Conservation (phyloP, 2,113 vertebrate genomes). For the Boleophthalmus pectinirostris region DNA sequence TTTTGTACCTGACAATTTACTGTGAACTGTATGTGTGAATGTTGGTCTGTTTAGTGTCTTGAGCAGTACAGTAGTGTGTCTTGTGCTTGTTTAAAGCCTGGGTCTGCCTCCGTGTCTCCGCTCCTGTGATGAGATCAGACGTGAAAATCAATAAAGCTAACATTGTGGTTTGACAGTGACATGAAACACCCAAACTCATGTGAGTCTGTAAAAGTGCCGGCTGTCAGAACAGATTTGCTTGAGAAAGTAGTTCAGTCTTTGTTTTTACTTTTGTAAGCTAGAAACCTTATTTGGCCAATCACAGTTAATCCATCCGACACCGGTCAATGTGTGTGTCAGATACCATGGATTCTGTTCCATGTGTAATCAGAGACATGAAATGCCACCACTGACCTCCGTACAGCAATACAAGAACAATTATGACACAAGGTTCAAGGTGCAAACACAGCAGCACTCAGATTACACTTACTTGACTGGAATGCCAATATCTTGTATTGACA, state of each 20-base stretch:
- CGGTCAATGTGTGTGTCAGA: slow-evolving; percentile 27
- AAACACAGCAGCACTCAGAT: background rate
- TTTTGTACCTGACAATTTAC: no score
- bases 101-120: slow-evolving; percentile 25
- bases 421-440: slow-evolving; percentile 13
- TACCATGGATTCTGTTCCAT: slow-evolving; percentile 33
- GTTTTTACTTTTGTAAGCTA: slow-evolving; percentile 16
- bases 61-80: slow-evolving; percentile 44
- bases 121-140: slow-evolving; percentile 58
- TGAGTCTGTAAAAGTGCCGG: slow-evolving; percentile 30
- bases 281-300: slow-evolving; percentile 9
- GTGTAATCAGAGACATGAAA: slow-evolving; percentile 17
- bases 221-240: slow-evolving; percentile 48
- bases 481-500: background rate
- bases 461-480: background rate
- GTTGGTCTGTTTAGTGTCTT: slow-evolving; percentile 29
- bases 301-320: slow-evolving; percentile 15
- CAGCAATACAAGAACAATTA: slow-evolving; percentile 1
- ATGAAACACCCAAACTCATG: slow-evolving; percentile 48
- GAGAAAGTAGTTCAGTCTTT: slow-evolving; percentile 41
- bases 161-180: slow-evolving; percentile 60
- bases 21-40: no score
- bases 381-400: background rate
- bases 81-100: slow-evolving; percentile 55
- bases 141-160: slow-evolving; percentile 67